These are phyloP conservation scores for Callosobruchus maculatus DNA, from an alignment of 2,888 invertebrate species.

Conservation along the genomic window DNA sequence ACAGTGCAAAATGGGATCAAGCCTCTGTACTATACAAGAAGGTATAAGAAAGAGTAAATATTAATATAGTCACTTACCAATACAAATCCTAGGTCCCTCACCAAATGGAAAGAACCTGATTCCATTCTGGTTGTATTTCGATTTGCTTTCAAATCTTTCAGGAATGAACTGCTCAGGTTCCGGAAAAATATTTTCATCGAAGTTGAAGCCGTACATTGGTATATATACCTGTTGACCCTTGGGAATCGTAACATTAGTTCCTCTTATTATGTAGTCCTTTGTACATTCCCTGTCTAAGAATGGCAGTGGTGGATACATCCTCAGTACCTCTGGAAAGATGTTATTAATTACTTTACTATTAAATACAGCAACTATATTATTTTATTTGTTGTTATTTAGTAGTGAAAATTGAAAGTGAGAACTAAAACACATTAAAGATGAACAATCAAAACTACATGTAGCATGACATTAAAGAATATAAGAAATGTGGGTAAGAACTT, in stretches of 20 bases:
- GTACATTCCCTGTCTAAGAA: conserved; percentile 1
- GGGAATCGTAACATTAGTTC: neutral
- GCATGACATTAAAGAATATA: no score
- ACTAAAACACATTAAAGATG: no score
- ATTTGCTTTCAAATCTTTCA: neutral
- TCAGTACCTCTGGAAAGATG: neutral
- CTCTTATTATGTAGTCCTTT: conserved; percentile 1
- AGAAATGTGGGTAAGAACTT: no score
- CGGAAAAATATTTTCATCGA: neutral
- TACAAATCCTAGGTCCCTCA: neutral
- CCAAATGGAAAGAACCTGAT: conserved; percentile 2
- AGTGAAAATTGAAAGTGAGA: no score
- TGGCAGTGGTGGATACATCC: neutral
- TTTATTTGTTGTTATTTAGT: no score
- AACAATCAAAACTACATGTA: no score
- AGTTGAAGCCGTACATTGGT: neutral
- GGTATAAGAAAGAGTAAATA: no score
- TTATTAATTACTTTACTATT: no score
- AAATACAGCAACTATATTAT: no score
- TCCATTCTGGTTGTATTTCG: neutral
- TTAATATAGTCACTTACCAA: neutral
- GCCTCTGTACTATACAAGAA: no score
- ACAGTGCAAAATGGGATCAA: no score
- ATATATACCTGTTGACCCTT: neutral
- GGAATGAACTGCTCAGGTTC: conserved; percentile 3